phyloP scores from a whole-genome alignment of 1,140 invertebrate genomes.

The Lordiphosa mommai region DNA sequence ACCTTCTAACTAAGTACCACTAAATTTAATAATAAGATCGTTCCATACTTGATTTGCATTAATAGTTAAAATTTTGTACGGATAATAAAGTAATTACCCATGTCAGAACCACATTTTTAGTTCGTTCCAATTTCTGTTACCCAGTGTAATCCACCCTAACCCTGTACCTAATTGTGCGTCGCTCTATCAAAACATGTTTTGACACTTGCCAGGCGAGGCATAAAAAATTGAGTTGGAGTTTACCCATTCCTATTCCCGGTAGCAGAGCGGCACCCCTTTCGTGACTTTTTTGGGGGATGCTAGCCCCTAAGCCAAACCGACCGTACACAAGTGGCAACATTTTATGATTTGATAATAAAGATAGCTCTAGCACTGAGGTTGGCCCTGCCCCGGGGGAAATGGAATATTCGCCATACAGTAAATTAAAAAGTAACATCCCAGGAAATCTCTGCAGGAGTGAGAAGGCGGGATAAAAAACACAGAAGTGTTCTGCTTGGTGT shows the following conservation, averaged over 20 bases:
- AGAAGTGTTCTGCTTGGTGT: conserved; percentile 27
- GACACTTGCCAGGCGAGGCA: conserved; percentile 63
- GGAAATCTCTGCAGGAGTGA: conserved; percentile 30
- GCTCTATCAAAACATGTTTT: conserved; percentile 78
- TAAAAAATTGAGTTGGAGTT: conserved; percentile 52
- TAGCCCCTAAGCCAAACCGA: background rate
- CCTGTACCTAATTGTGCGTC: conserved; percentile 45
- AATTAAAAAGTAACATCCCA: conserved; percentile 60
- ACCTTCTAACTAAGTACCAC: no score
- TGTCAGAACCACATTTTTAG: no score
- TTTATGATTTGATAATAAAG: conserved; percentile 79
- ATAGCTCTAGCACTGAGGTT: conserved; percentile 29
- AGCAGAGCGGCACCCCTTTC: conserved; percentile 50
- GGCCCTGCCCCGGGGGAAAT: conserved; percentile 17
- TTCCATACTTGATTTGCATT: no score
- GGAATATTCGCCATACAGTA: conserved; percentile 30
- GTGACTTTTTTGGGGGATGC: conserved; percentile 39
- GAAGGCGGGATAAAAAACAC: conserved; percentile 11
- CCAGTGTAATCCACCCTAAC: conserved; percentile 3
- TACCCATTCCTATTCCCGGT: background rate
- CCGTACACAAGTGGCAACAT: conserved; percentile 69
- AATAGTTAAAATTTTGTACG: no score
- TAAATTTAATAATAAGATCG: no score
- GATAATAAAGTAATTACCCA: no score
- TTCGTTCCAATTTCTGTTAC: no score